phyloP scores from a whole-genome alignment of 2,113 vertebrate species.

The Suncus etruscus region DNA sequence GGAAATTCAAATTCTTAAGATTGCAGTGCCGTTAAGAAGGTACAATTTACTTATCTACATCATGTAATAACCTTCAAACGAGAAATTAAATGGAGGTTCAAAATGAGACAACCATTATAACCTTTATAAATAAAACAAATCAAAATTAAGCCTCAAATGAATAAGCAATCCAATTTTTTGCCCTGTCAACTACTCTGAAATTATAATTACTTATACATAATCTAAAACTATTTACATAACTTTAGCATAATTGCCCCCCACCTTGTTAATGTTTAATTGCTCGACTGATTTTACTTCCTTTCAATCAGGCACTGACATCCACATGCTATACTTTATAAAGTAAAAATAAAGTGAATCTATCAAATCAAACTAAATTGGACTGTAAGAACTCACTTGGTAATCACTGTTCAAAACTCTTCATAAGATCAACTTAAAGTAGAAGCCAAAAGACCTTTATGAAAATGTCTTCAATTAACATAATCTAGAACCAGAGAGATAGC shows the following conservation, averaged over 20 bases:
- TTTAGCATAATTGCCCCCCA: conserved; percentile 75
- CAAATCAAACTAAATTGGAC: conserved; percentile 59
- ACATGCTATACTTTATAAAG: conserved; percentile 58
- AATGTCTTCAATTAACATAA: conserved; percentile 55
- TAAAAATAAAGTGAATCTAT: conserved; percentile 67
- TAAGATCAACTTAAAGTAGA: conserved; percentile 52
- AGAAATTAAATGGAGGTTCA: conserved; percentile 74
- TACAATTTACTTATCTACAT: conserved; percentile 63
- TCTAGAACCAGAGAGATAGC: no score
- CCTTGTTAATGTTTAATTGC: conserved; percentile 77
- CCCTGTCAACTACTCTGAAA: conserved; percentile 74
- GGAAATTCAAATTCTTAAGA: conserved; percentile 56
- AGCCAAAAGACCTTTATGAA: conserved; percentile 65
- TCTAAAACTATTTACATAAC: conserved; percentile 78
- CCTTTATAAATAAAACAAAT: conserved; percentile 78
- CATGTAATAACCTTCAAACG: conserved; percentile 74
- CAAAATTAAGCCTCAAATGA: conserved; percentile 78
- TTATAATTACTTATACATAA: conserved; percentile 74
- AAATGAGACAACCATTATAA: conserved; percentile 74
- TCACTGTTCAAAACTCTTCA: conserved; percentile 54
- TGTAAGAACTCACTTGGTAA: conserved; percentile 58
- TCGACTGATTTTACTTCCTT: conserved; percentile 77
- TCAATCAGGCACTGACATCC: conserved; percentile 71
- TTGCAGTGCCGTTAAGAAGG: conserved; percentile 59
- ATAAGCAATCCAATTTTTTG: conserved; percentile 74